phyloP scores from a whole-genome alignment of 2,888 invertebrate species.

The Diabrotica balteata region DNA sequence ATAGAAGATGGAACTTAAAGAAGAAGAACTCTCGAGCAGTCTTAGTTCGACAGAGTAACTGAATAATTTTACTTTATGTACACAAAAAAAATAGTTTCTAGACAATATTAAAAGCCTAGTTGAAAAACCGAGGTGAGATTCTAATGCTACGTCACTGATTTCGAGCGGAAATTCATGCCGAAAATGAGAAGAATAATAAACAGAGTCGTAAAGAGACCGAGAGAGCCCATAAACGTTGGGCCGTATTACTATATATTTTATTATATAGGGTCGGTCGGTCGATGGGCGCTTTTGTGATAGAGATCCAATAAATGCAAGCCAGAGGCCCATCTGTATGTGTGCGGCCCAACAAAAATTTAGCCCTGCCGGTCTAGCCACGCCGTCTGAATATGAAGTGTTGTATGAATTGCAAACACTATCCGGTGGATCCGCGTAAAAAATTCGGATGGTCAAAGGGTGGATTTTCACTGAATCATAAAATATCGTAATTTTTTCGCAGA shows the following conservation, averaged over 20 bases:
- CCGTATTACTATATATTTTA: constrained; percentile 37
- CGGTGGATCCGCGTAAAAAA: constrained; percentile 24
- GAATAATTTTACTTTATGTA: too few species aligned
- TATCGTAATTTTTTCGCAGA: background rate
- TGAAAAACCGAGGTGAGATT: background rate
- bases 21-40: too few species aligned
- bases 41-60: too few species aligned
- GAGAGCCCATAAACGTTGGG: constrained; percentile 30
- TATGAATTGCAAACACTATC: constrained; percentile 30
- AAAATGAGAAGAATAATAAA: constrained; percentile 33
- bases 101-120: too few species aligned
- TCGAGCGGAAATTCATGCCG: constrained; percentile 22
- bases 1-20: too few species aligned
- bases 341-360: constrained; percentile 30
- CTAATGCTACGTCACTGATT: constrained; percentile 8
- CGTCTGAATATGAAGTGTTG: constrained; percentile 33
- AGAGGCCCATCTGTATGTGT: constrained; percentile 24
- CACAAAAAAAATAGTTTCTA: too few species aligned
- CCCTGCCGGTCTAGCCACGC: constrained; percentile 26
- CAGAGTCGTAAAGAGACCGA: constrained; percentile 28
- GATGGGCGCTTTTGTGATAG: constrained; percentile 30
- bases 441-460: constrained; percentile 14
- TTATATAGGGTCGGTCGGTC: constrained; percentile 23
- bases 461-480: constrained; percentile 8
- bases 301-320: constrained; percentile 34